Percentiles rank a stretch among this genome's conserved stretches.
Evolutionary conservation across 1,140 invertebrate species (phyloP).

Genomic region (Coelopa frigida): DNA sequence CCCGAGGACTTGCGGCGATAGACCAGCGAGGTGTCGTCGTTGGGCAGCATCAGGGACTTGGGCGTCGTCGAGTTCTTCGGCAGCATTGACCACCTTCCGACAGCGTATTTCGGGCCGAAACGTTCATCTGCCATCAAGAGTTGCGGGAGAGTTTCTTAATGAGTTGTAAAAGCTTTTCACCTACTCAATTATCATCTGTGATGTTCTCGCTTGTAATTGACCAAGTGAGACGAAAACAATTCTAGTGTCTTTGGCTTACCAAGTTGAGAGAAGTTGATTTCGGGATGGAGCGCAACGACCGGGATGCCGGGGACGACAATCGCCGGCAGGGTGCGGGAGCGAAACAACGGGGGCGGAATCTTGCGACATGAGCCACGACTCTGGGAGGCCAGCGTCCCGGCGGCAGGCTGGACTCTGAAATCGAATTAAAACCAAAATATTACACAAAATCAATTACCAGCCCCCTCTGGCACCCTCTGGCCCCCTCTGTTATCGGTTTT

Average conservation of each 20-base stretch:
- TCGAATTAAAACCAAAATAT: neutral
- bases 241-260: too few relatives aligned
- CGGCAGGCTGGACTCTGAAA: conserved; percentile 1
- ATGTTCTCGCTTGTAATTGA: too few relatives aligned
- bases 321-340: conserved; percentile 77
- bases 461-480: too few relatives aligned
- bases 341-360: conserved; percentile 64
- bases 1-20: conserved; percentile 53
- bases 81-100: conserved; percentile 1
- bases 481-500: too few relatives aligned
- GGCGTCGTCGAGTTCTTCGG: conserved; percentile 41
- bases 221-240: too few relatives aligned
- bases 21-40: conserved; percentile 49
- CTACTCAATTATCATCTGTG: too few relatives aligned
- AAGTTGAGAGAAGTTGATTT: conserved; percentile 48
- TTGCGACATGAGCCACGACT: conserved; percentile 21
- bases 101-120: conserved; percentile 34
- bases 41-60: conserved; percentile 40
- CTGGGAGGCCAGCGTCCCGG: neutral
- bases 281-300: conserved; percentile 74
- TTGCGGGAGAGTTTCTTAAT: too few relatives aligned
- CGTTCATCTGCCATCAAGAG: conserved; percentile 29
- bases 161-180: too few relatives aligned
- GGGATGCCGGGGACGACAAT: conserved; percentile 82
- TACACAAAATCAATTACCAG: too few relatives aligned